These are phyloP conservation scores for Alosa alosa DNA, from an alignment of 2,113 vertebrate genomes.

Conservation along the genomic window DNA sequence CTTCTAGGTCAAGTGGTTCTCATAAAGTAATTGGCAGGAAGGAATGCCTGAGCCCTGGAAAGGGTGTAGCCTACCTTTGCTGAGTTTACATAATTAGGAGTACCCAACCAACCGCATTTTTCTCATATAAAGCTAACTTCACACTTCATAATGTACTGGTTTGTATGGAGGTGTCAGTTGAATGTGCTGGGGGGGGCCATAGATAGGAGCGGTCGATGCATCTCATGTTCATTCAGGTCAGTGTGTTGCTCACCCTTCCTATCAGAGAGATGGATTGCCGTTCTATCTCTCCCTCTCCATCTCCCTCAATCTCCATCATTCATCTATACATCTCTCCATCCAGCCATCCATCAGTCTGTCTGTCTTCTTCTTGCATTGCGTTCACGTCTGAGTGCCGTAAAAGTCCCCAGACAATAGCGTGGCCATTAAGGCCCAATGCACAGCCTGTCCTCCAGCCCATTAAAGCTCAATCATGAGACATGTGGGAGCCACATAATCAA, in stretches of 20 bases:
- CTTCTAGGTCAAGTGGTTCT: no score
- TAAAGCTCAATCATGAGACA: conserved; percentile 2
- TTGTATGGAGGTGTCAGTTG: background rate
- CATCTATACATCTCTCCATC: background rate
- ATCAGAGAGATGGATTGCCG: background rate
- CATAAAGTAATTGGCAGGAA: no score
- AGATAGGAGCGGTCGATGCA: background rate
- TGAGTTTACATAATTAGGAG: no score
- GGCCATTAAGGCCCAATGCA: background rate
- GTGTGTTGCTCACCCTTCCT: background rate
- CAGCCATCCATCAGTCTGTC: background rate
- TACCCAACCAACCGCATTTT: no score
- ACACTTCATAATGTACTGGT: background rate
- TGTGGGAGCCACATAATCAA: background rate
- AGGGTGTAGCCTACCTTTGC: background rate
- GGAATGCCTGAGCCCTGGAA: background rate
- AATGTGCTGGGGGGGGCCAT: background rate
- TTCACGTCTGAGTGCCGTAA: background rate
- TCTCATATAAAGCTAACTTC: background rate
- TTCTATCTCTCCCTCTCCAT: background rate
- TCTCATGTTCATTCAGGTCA: background rate
- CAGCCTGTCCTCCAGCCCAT: background rate
- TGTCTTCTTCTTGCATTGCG: background rate
- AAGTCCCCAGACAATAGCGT: background rate
- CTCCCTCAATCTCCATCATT: background rate